Evolutionary conservation across 2,888 invertebrate species (phyloP).

Genomic region (Lithophane leautieri): DNA sequence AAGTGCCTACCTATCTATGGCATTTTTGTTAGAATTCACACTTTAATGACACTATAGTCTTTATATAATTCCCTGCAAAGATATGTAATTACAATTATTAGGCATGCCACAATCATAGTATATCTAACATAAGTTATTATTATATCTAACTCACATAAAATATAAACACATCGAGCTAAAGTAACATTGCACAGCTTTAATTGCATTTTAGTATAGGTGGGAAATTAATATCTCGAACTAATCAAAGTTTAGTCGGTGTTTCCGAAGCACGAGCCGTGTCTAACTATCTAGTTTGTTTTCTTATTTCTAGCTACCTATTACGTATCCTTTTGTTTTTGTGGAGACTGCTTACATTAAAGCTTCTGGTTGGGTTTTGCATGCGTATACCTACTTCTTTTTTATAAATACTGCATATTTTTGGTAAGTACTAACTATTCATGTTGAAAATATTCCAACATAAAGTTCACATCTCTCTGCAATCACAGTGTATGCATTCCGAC

Average conservation of each 20-base stretch:
- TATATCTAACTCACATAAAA: conserved; percentile 17
- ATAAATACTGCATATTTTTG: conserved; percentile 8
- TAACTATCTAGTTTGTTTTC: conserved; percentile 58
- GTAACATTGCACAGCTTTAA: conserved; percentile 68
- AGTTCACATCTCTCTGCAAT: conserved; percentile 10
- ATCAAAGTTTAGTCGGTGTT: conserved; percentile 82
- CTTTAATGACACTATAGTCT: not conserved
- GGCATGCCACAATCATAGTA: not conserved
- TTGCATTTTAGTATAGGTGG: conserved; percentile 78
- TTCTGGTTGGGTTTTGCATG: conserved; percentile 31
- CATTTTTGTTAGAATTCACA: not conserved
- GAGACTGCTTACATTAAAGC: conserved; percentile 28
- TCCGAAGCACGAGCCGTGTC: conserved; percentile 62
- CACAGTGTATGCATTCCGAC: conserved; percentile 22
- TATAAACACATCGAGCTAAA: conserved; percentile 44
- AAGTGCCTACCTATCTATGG: not conserved
- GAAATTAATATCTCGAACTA: conserved; percentile 84
- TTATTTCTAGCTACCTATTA: conserved; percentile 64
- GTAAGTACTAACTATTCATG: not conserved
- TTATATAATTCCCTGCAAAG: not conserved
- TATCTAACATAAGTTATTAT: not conserved
- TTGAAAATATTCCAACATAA: conserved; percentile 27
- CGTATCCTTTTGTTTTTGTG: conserved; percentile 45
- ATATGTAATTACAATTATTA: not conserved
- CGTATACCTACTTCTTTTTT: not conserved